These are phyloP conservation scores for Micromys minutus DNA, from an alignment of 2,113 vertebrate species.

Conservation along the genomic window DNA sequence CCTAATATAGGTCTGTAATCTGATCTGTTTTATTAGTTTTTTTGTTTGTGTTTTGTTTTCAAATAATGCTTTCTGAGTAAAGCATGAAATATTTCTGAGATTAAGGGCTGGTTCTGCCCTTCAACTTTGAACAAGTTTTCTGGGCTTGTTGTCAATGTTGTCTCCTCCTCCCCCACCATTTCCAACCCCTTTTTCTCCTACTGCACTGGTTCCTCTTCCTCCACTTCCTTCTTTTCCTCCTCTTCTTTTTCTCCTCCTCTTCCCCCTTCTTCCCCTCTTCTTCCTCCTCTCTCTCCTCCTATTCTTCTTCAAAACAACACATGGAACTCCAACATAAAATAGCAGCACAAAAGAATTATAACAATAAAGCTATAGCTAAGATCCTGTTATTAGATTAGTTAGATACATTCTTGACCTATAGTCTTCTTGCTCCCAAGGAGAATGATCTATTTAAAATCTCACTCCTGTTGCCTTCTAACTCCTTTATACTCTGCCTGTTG, in stretches of 20 bases:
- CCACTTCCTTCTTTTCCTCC: not conserved
- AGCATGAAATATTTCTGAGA: not conserved
- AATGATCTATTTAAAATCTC: not conserved
- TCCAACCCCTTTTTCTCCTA: not conserved
- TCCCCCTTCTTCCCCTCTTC: not conserved
- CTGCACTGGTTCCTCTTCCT: not conserved
- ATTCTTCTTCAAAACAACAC: not conserved
- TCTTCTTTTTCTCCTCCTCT: not conserved
- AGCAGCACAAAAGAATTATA: not conserved
- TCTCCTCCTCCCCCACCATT: not conserved
- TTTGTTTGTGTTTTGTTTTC: not conserved
- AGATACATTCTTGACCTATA: not conserved
- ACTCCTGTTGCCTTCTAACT: not conserved
- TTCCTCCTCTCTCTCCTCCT: not conserved
- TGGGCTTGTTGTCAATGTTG: not conserved
- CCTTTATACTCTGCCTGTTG: not conserved
- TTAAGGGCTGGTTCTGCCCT: not conserved
- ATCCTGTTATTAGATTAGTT: not conserved
- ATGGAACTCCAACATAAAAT: conserved; percentile 3
- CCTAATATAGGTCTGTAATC: not conserved
- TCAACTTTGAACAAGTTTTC: not conserved
- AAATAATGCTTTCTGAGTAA: not conserved
- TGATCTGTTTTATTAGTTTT: not conserved
- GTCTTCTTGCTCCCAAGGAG: not conserved
- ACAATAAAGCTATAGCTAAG: not conserved